phyloP scores from a whole-genome alignment of 2,113 vertebrate species.

The Empidonax alnorum region DNA sequence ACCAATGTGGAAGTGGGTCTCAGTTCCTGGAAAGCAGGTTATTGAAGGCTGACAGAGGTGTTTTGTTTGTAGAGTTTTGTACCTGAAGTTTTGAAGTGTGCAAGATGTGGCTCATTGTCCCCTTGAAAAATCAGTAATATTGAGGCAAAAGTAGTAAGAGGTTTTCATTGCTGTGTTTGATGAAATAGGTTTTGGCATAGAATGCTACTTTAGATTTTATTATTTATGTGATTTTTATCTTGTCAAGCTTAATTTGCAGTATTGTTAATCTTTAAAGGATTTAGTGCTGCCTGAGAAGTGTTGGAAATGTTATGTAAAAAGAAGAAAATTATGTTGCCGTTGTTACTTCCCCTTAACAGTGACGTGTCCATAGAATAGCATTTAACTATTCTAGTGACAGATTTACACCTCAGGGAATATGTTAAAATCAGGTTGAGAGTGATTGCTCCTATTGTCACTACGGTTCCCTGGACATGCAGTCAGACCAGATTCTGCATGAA shows the following conservation, averaged over 20 bases:
- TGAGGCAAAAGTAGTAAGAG: not conserved
- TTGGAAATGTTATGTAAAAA: not conserved
- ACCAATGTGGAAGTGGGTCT: not conserved
- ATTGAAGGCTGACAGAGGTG: not conserved
- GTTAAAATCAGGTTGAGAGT: not conserved
- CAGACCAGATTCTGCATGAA: not conserved
- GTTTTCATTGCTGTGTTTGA: not conserved
- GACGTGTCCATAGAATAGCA: fast-evolving
- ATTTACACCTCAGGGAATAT: not conserved
- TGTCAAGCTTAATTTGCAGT: constrained; percentile 13
- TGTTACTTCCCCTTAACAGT: not conserved
- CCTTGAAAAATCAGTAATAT: not conserved
- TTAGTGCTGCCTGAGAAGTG: not conserved
- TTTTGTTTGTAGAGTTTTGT: not conserved
- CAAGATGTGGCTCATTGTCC: not conserved
- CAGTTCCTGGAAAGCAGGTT: not conserved
- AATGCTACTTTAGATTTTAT: not conserved
- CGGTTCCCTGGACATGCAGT: not conserved
- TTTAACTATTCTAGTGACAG: not conserved
- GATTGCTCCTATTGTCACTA: not conserved
- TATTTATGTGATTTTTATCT: constrained; percentile 35
- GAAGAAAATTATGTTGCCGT: not conserved
- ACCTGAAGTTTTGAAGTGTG: not conserved
- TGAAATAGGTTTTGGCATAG: not conserved
- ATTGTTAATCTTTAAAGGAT: constrained; percentile 26